Evolutionary conservation across 2,113 vertebrate species (phyloP), one percentile per base, ranked within the genome.

Genomic region (Tachuris rubrigastra): DNA sequence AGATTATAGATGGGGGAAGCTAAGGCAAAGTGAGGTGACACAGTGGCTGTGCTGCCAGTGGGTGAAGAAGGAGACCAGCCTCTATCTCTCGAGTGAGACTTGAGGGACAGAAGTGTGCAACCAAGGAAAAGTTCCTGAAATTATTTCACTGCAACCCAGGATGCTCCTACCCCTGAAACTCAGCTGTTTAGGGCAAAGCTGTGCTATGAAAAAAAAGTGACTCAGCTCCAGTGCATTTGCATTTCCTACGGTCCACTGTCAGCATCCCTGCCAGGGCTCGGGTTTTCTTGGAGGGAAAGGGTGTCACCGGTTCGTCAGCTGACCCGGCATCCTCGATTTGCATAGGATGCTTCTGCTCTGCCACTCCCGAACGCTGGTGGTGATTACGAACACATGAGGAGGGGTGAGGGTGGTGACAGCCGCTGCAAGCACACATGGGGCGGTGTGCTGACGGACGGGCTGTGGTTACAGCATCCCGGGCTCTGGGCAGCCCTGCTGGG

Each of bases 361-460:
- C 86, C 85, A 91, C 87, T 55, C 75, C 78, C 77, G 85, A 96
- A 62, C 94, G 90, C 92, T 15, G 85, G 68, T 5, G n/a, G 66
- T 84, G 94, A 95, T 96, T 94, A 93, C 84, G 95, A 95, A 96
- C 96, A 97, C 80, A 71, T 63, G 97, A 96, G 89, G 89, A 89
- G 84, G 76, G 78, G 76, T 72, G 87, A 90, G 71, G 85, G 87
- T 66, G 96, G 90, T 97, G 97, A 97, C 95, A 97, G 67, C 39
- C 85, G 67, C 3, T 89, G 94, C 50, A 91, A 92, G 93, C 91
- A 90, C 97, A 93, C 89, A 79, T 91, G 96, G 97, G 80, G 68
- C 25, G 5, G 27, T 2, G 92, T 93, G 97, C 96, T 97, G 97
- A 97, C 0, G 83, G 97, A 97, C 0, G 6, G 93, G 95, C 95